phyloP scores from a whole-genome alignment of 2,888 invertebrate species.

The Malthinus seriepunctatus region DNA sequence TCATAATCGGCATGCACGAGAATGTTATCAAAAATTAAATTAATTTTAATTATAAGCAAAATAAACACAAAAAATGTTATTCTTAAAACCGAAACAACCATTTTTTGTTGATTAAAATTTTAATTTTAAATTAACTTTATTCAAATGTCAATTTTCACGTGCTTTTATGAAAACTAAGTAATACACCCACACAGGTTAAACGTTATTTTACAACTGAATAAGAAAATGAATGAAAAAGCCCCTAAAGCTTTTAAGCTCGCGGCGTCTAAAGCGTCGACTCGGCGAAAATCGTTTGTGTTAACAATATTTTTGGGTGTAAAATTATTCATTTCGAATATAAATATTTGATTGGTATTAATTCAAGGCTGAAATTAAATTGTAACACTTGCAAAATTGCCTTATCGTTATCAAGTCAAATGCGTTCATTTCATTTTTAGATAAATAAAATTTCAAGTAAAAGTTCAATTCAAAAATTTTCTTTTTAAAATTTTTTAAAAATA shows the following conservation, averaged over 20 bases:
- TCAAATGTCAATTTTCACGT: background rate
- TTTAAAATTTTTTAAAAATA: too few relatives aligned
- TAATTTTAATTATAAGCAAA: constrained; percentile 1
- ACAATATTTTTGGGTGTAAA: background rate
- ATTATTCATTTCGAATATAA: too few relatives aligned
- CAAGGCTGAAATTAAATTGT: too few relatives aligned
- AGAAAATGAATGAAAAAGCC: constrained; percentile 8
- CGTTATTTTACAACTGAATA: constrained; percentile 4
- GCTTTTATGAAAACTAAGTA: background rate
- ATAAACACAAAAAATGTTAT: background rate
- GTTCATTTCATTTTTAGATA: too few relatives aligned
- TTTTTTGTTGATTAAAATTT: background rate
- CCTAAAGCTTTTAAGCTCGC: background rate
- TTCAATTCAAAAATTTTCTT: too few relatives aligned
- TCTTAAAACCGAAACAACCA: background rate
- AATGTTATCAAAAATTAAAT: background rate
- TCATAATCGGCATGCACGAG: constrained; percentile 7
- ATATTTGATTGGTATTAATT: too few relatives aligned
- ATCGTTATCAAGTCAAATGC: too few relatives aligned
- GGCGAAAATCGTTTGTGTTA: background rate
- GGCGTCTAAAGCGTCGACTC: constrained; percentile 12
- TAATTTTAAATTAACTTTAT: background rate
- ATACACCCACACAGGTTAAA: background rate
- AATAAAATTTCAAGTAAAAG: too few relatives aligned
- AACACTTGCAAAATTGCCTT: too few relatives aligned